Evolutionary conservation across 2,888 invertebrate genomes (phyloP), one percentile per base, ranked within the genome.

Genomic region (Dioctria linearis): DNA sequence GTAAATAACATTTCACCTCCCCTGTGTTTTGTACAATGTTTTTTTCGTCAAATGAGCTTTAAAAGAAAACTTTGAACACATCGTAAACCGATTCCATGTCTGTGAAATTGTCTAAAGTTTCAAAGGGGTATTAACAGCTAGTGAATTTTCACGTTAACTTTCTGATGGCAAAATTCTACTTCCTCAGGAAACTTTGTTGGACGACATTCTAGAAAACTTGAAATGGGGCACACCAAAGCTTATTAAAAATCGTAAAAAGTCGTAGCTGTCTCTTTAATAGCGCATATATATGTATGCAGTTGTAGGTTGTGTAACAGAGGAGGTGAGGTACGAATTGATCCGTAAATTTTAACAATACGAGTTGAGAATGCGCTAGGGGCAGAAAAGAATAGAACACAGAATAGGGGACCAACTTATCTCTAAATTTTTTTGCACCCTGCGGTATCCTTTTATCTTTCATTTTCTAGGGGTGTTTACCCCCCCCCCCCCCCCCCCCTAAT

Each of bases 241-340:
- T 65, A 65, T 69, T 69, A 69, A 65, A 65, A n/a, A 42, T 40
- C 13, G 39, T 9, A 69, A 69, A 69, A 51, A 37, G 25, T 51
- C 37, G 37, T 37, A 4, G 25, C 37, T 39, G 54, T 69, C 69
- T 11, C 54, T 11, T 54, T 54, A 3, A 3, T 11, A n/a, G 54
- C 11, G 54, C 54, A 69, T 25, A 8, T 25, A 8, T 25, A 25
- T 25, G 25, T 25, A 4, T 9, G 46, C 67, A 3, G 25, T 5
- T 2, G 11, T 54, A 11, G 5, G 46, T 8, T 13, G n/a, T 67
- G 67, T 5, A 25, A 25, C 65, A 65, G 39, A 3, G 65, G 5
- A 61, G 42, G 8, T 6, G 67, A 13, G 25, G 25, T 49, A 46
- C 9, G 69, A 69, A 69, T 69, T 69, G 69, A 69, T 69, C 69